Conservation (phyloP, 2,113 vertebrate species). For the Nothoprocta pentlandii region DNA sequence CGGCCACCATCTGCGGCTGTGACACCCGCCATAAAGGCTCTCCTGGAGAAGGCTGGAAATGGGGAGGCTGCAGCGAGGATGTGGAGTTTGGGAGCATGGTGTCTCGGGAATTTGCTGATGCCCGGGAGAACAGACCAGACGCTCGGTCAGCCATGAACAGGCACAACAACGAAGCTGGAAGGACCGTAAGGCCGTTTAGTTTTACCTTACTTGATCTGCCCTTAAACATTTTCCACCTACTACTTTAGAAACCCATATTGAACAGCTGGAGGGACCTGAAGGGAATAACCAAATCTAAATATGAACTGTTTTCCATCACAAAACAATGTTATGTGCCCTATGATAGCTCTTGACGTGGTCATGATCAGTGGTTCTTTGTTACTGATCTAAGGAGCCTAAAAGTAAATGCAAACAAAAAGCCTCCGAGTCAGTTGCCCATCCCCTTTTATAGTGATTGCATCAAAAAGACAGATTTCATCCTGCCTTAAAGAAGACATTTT, state of each 20-base stretch:
- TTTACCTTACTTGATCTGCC: neutral
- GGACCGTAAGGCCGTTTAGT: conserved; percentile 80
- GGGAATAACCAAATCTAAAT: neutral
- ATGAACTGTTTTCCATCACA: fast-evolving
- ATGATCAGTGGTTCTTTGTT: fast-evolving
- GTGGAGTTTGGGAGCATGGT: conserved; percentile 97
- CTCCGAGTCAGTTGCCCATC: neutral
- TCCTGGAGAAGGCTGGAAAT: conserved; percentile 96
- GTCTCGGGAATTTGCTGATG: conserved; percentile 95
- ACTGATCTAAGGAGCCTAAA: neutral
- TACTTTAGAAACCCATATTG: neutral
- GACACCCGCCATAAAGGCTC: conserved; percentile 92
- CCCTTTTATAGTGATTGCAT: neutral
- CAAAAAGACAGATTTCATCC: neutral
- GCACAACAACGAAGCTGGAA: conserved; percentile 97
- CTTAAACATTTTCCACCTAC: neutral
- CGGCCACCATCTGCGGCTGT: conserved; percentile 93
- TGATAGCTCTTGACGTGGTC: neutral
- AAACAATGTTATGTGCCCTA: fast-evolving
- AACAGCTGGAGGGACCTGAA: neutral
- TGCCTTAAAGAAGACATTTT: neutral
- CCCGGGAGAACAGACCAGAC: conserved; percentile 93
- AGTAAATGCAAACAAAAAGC: neutral
- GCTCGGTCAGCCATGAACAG: conserved; percentile 98
- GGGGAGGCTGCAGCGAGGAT: conserved; percentile 98